These are phyloP conservation scores for Paramuricea clavata DNA, from an alignment of 92 coral and sea anemone species.

Conservation along the genomic window DNA sequence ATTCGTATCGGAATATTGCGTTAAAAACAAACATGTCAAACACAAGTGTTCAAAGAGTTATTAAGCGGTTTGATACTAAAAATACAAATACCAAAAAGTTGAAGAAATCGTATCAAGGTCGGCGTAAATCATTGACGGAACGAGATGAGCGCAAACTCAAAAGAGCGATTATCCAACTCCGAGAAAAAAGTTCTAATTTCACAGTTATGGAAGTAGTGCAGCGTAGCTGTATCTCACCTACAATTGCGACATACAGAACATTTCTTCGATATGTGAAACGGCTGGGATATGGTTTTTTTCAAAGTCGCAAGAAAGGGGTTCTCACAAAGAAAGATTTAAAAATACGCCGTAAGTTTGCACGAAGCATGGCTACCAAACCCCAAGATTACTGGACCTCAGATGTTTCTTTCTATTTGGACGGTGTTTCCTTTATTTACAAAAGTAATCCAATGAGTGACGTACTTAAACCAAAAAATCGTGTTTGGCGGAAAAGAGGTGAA, in stretches of 20 bases:
- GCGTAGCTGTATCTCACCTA: conserved; percentile 19
- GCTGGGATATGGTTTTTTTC: conserved; percentile 53
- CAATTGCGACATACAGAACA: conserved; percentile 9
- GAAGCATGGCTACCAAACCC: conserved; percentile 13
- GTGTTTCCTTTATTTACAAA: conserved; percentile 62
- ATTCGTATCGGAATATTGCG: background rate
- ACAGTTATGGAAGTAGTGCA: conserved; percentile 32
- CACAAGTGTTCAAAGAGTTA: background rate
- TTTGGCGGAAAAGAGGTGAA: conserved; percentile 55
- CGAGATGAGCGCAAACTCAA: background rate
- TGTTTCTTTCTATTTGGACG: conserved; percentile 60
- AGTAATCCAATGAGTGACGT: conserved; percentile 45
- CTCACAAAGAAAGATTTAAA: conserved; percentile 54
- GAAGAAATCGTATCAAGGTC: background rate
- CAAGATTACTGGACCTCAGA: conserved; percentile 52
- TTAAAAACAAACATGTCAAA: background rate
- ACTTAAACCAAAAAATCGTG: conserved; percentile 43
- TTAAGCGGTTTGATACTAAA: background rate
- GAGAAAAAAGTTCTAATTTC: conserved; percentile 12
- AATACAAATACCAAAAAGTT: background rate
- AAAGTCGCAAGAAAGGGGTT: conserved; percentile 64
- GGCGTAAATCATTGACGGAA: conserved; percentile 4
- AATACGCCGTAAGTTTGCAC: conserved; percentile 47
- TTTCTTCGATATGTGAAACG: background rate
- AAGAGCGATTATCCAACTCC: conserved; percentile 2